Evolutionary conservation across 2,888 invertebrate genomes (phyloP).

Genomic region (Lepetodrilus schrolli): DNA sequence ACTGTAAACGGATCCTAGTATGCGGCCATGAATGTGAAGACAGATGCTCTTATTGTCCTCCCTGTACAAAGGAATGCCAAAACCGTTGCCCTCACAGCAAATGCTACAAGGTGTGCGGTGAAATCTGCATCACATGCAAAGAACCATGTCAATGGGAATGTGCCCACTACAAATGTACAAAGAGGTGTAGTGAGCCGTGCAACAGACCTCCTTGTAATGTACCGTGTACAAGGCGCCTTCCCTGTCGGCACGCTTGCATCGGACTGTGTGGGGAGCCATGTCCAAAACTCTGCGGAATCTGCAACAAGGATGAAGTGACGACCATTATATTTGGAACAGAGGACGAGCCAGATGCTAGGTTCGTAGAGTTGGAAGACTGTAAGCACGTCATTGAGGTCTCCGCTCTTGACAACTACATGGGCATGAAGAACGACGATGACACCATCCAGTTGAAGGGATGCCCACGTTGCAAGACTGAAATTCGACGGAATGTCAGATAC

Average conservation of each 20-base stretch:
- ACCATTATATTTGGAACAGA: slow-evolving; percentile 77
- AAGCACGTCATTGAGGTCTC: slow-evolving; percentile 72
- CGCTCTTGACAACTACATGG: slow-evolving; percentile 75
- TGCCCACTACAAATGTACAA: slow-evolving; percentile 66
- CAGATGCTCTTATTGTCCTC: slow-evolving; percentile 40
- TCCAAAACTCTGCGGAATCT: slow-evolving; percentile 79
- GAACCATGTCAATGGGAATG: slow-evolving; percentile 71
- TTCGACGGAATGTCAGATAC: slow-evolving; percentile 80
- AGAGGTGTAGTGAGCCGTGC: slow-evolving; percentile 74
- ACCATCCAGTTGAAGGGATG: slow-evolving; percentile 74
- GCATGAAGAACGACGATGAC: slow-evolving; percentile 62
- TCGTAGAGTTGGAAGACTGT: slow-evolving; percentile 70
- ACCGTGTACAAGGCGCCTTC: slow-evolving; percentile 38
- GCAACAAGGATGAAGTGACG: slow-evolving; percentile 73
- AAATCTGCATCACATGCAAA: slow-evolving; percentile 65
- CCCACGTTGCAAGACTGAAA: slow-evolving; percentile 79
- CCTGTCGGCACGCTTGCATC: slow-evolving; percentile 75
- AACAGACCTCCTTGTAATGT: slow-evolving; percentile 75
- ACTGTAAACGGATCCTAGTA: slow-evolving; percentile 34
- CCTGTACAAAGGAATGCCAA: slow-evolving; percentile 72
- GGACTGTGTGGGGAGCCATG: slow-evolving; percentile 86
- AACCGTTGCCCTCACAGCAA: slow-evolving; percentile 68
- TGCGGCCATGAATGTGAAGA: slow-evolving; percentile 44
- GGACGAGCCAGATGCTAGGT: slow-evolving; percentile 78
- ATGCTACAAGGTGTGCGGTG: slow-evolving; percentile 66